Evolutionary conservation across 30 jellyfish, hydroid and myxozoan species (phyloP).

Genomic region (Aurelia sp.): DNA sequence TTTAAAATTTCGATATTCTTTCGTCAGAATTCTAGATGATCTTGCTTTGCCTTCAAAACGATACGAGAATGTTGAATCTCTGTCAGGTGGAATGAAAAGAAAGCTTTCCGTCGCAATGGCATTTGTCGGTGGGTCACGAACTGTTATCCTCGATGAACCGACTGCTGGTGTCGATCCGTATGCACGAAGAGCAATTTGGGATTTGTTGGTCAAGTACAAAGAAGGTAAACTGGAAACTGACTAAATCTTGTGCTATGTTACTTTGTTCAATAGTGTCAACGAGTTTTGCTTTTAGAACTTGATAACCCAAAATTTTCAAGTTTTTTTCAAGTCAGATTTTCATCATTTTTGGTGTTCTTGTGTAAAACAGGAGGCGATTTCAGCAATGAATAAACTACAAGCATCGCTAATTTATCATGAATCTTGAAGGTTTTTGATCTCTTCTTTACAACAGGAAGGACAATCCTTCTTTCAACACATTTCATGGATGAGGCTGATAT

Average conservation of each 20-base stretch:
- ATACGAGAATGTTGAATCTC: conserved; percentile 76
- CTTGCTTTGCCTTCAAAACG: conserved; percentile 87
- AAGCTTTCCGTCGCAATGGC: conserved; percentile 97
- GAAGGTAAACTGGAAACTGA: conserved; percentile 46
- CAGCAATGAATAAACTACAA: no score
- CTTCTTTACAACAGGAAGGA: conserved; percentile 65
- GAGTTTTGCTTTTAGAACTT: no score
- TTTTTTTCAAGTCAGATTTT: no score
- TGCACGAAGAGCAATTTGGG: conserved; percentile 98
- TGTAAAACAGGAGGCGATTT: no score
- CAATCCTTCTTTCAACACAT: conserved; percentile 94
- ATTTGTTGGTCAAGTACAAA: conserved; percentile 81
- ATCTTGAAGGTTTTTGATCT: no score
- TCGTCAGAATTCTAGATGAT: conserved; percentile 84
- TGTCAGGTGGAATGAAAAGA: conserved; percentile 99
- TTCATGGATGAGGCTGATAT: conserved; percentile 99
- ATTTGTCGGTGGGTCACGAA: conserved; percentile 95
- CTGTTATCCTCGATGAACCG: conserved; percentile 96
- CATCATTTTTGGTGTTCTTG: no score
- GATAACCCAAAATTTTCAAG: no score
- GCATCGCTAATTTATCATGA: no score
- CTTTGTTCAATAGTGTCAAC: no score
- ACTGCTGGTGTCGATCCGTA: conserved; percentile 99
- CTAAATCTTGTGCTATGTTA: no score
- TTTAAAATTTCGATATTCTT: not conserved